phyloP scores from a whole-genome alignment of 2,113 vertebrate species.

The Genyomyrus donnyi region DNA sequence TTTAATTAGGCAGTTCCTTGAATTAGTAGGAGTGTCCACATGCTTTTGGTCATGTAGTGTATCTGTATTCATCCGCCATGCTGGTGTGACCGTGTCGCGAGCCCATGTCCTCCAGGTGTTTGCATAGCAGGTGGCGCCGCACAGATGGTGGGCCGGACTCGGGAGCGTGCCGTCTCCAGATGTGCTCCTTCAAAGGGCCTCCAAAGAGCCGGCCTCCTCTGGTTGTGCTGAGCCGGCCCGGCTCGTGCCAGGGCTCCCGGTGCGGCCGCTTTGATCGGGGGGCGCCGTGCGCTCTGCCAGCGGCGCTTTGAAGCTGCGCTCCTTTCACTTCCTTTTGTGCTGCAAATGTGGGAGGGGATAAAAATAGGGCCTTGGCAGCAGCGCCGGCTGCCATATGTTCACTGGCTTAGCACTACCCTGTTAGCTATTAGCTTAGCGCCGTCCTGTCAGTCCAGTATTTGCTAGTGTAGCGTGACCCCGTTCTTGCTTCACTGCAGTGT shows the following conservation, averaged over 20 bases:
- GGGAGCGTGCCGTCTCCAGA: neutral
- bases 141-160: neutral
- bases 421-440: neutral
- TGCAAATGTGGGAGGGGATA: constrained; percentile 53
- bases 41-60: neutral
- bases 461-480: neutral
- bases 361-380: constrained; percentile 57
- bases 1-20: neutral
- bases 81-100: neutral
- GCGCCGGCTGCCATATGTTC: constrained; percentile 26
- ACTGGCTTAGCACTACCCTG: neutral
- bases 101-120: neutral
- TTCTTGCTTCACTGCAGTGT: neutral
- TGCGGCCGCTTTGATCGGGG: neutral
- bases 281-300: neutral
- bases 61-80: neutral
- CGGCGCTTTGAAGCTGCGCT: neutral
- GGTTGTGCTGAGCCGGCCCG: neutral
- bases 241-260: neutral
- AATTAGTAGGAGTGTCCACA: neutral
- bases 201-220: neutral
- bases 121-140: neutral
- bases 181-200: constrained; percentile 8
- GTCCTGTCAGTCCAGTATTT: neutral
- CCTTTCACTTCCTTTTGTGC: constrained; percentile 44